A percentile compares a stretch with the other conserved stretches of the same genome.
phyloP scores from a whole-genome alignment of 2,797 vertebrate genomes.

The Argentina silus region DNA sequence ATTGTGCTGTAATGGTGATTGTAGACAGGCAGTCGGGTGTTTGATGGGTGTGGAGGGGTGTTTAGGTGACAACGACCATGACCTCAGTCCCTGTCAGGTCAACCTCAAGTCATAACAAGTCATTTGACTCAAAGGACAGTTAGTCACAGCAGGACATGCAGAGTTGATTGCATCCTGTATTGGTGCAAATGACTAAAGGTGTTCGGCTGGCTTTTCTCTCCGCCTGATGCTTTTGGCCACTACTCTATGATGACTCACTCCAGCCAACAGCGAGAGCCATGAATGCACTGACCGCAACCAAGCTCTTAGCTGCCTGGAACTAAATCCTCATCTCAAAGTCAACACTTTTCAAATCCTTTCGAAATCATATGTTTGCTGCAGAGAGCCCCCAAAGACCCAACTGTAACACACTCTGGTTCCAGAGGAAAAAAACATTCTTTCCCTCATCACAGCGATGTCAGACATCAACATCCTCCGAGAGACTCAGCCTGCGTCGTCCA shows the following conservation, averaged over 20 bases:
- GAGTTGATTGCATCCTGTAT: conserved; percentile 53
- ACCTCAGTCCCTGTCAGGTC: conserved; percentile 15
- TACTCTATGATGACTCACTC: conserved; percentile 31
- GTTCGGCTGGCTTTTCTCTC: conserved; percentile 44
- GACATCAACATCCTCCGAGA: conserved; percentile 5
- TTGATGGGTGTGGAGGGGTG: no score
- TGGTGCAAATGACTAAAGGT: conserved; percentile 37
- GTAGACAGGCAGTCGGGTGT: no score
- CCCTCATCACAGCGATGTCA: conserved; percentile 9
- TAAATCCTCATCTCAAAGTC: conserved; percentile 5
- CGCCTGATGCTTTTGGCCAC: conserved; percentile 48
- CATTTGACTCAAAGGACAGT: conserved; percentile 42
- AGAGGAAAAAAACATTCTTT: background rate
- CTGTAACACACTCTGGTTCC: background rate
- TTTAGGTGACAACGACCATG: conserved; percentile 10
- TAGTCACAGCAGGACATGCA: conserved; percentile 31
- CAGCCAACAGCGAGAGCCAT: conserved; percentile 19
- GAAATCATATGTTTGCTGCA: background rate
- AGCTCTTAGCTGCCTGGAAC: background rate
- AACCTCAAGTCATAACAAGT: conserved; percentile 26
- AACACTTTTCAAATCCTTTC: conserved; percentile 5
- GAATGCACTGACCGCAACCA: conserved; percentile 9
- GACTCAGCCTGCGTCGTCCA: background rate
- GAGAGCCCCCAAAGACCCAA: conserved; percentile 3
- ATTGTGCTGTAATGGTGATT: no score